A percentile compares a stretch with the other conserved stretches of the same genome.
These are phyloP conservation scores for Acyrthosiphon pisum DNA, from an alignment of 1,140 invertebrate species.

Conservation along the genomic window DNA sequence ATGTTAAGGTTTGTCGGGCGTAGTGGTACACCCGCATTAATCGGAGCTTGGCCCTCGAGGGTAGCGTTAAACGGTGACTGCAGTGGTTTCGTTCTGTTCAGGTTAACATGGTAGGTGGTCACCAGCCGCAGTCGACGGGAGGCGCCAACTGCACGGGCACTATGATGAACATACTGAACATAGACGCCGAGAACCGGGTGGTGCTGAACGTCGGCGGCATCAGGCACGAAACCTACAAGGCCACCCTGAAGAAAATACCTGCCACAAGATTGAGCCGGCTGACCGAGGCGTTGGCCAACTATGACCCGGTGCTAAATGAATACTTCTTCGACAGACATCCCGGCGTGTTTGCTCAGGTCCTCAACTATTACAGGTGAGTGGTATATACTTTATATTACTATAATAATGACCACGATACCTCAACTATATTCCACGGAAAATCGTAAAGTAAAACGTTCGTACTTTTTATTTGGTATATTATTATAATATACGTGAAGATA, in stretches of 20 bases:
- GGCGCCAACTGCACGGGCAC: slow-evolving; percentile 41
- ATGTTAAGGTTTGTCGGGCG: slow-evolving; percentile 6
- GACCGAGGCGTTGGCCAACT: slow-evolving; percentile 90
- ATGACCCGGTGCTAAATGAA: slow-evolving; percentile 95
- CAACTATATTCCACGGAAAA: background rate
- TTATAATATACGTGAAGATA: too few relatives aligned
- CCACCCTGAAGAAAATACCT: slow-evolving; percentile 91
- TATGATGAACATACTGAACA: slow-evolving; percentile 78
- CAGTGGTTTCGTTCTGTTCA: background rate
- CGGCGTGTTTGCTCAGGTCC: slow-evolving; percentile 94
- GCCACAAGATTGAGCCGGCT: slow-evolving; percentile 87
- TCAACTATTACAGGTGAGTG: slow-evolving; percentile 83
- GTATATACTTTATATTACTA: background rate
- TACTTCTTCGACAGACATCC: slow-evolving; percentile 99
- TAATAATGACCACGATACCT: background rate
- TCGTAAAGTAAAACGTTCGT: background rate
- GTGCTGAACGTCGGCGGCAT: slow-evolving; percentile 98
- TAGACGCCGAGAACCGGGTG: slow-evolving; percentile 96
- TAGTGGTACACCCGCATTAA: background rate
- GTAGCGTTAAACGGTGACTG: background rate
- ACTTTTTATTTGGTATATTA: background rate
- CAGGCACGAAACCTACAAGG: slow-evolving; percentile 94
- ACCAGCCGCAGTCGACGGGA: slow-evolving; percentile 45
- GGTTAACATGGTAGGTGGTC: slow-evolving; percentile 53
- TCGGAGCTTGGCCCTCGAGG: background rate